Base-by-base conservation (phyloP, 2,113 vertebrate genomes). In the Maccullochella peelii region DNA sequence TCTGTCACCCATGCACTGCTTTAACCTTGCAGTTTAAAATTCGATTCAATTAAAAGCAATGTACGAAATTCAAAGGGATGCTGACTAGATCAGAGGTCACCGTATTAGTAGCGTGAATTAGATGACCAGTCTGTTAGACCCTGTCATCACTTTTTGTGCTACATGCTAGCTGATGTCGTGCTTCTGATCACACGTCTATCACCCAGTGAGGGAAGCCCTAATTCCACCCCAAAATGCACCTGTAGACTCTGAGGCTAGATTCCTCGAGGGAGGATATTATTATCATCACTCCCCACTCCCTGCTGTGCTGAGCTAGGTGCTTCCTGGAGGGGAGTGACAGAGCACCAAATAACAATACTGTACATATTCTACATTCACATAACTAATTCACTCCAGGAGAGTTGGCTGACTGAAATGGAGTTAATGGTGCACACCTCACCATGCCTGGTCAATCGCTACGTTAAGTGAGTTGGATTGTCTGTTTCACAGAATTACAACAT, bases 1-100 rank as follows among this genome's bases (percentile, higher is more conserved):
- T 71, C 79, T 83, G 61, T 88, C 73, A 86, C 63, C 30, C 47
- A 23, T 84, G 80, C 0, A 44, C 84, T 47, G 54, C 76, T 85
- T 76, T 62, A 77, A 61, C 75, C 73, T 44, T 49, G 47, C 57
- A 54, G 47, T 84, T 88, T 54, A 67, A 66, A 52, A 63, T 40
- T 63, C 15, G 4, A 77, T 40, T 63, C 15, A 2, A 77, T 63
- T 72, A 69, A 72, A 40, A 44, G 40, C 47, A 25, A 67, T 9
- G 47, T 9, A 14, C 2, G 0, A 23, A 66, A 80, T 62, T 52
- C 30, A 67, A 87, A 59, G 59, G 21, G 55, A 74, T 36, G 42
- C 16, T 5, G 69, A 73, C 50, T 20, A 3, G 33, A 86, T 79
- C 66, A 59, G 15, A 79, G 61, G 67, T 75, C 36, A 40, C n/a